A percentile compares a stretch with the other conserved stretches of the same genome.
phyloP scores from a whole-genome alignment of 2,797 vertebrate species.

The Adrianichthys oophorus region DNA sequence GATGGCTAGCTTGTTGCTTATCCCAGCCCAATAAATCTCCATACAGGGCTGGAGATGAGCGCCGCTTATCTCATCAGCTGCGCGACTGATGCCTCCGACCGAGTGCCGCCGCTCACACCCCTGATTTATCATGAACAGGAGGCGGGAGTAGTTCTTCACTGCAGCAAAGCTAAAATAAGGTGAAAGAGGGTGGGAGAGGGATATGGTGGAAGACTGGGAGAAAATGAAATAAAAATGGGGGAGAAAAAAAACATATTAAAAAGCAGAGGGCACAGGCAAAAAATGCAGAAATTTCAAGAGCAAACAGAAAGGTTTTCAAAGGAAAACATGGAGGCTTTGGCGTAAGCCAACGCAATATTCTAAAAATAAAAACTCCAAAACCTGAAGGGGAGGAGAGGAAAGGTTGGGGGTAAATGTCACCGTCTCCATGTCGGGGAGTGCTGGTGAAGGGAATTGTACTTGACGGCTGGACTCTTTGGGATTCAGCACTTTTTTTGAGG shows the following conservation, averaged over 20 bases:
- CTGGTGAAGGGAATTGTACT: conserved; percentile 65
- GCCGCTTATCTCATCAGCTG: conserved; percentile 88
- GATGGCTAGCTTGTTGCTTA: conserved; percentile 90
- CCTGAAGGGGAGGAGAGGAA: conserved; percentile 51
- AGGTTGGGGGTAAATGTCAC: conserved; percentile 69
- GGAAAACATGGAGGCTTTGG: conserved; percentile 78
- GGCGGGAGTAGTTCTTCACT: conserved; percentile 78
- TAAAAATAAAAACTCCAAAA: conserved; percentile 74
- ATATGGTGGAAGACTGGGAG: conserved; percentile 50
- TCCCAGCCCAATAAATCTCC: conserved; percentile 95
- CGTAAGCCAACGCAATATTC: conserved; percentile 75
- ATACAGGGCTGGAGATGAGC: conserved; percentile 90
- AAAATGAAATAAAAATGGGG: conserved; percentile 70
- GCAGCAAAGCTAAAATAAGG: conserved; percentile 66
- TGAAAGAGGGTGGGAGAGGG: conserved; percentile 29
- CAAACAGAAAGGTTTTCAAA: conserved; percentile 87
- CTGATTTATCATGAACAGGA: conserved; percentile 85
- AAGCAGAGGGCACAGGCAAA: conserved; percentile 80
- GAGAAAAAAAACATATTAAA: conserved; percentile 68
- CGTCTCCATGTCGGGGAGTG: conserved; percentile 60
- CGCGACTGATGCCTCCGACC: conserved; percentile 83
- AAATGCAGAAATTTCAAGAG: conserved; percentile 90
- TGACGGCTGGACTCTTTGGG: conserved; percentile 70
- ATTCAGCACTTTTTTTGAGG: conserved; percentile 68
- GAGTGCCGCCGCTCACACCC: conserved; percentile 78